Conservation (phyloP, 2,113 vertebrate species). For the Strix uralensis region DNA sequence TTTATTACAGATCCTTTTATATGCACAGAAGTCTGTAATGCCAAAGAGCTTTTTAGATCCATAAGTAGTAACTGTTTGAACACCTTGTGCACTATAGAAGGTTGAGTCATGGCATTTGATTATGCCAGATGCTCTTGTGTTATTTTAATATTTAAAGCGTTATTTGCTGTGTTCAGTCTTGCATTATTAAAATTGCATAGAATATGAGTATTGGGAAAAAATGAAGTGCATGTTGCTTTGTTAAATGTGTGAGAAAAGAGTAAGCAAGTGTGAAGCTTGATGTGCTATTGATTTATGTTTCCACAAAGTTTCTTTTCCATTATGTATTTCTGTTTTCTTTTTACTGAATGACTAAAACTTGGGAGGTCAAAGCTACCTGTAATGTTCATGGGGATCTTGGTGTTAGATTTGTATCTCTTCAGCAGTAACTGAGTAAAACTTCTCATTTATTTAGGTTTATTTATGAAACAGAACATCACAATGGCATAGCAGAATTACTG, state of each 20-base stretch:
- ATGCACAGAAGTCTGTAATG: background rate
- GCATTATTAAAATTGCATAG: background rate
- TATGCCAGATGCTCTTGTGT: background rate
- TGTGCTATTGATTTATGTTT: background rate
- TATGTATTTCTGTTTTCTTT: background rate
- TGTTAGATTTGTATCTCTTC: background rate
- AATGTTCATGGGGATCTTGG: background rate
- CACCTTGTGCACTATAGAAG: background rate
- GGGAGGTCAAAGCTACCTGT: background rate
- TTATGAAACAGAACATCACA: slow-evolving; percentile 99
- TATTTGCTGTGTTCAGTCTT: background rate
- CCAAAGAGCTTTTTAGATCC: background rate
- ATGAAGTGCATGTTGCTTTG: background rate
- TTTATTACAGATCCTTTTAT: background rate
- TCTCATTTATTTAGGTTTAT: slow-evolving; percentile 87
- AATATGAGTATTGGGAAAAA: background rate
- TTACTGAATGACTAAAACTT: background rate
- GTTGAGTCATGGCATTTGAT: background rate
- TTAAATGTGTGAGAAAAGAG: background rate
- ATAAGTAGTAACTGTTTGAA: background rate
- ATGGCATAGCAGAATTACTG: slow-evolving; percentile 98
- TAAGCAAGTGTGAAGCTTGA: background rate
- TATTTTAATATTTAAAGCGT: background rate
- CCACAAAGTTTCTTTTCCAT: background rate
- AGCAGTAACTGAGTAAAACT: background rate